Percentiles rank a stretch among this genome's conserved stretches.
phyloP scores from a whole-genome alignment of 2,113 vertebrate genomes.

The Corythoichthys intestinalis region DNA sequence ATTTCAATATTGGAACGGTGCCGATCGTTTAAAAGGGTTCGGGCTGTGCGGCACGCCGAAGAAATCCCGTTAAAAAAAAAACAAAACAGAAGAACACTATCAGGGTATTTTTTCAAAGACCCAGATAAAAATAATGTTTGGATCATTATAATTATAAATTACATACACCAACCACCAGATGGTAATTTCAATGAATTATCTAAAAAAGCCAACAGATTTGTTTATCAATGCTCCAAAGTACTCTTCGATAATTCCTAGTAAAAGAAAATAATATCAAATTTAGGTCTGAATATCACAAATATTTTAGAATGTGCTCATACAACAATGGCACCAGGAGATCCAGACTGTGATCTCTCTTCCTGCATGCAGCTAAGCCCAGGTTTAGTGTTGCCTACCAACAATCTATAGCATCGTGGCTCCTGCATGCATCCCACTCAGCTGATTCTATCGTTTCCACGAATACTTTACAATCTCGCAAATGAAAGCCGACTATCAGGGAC shows the following conservation, averaged over 20 bases:
- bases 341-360: neutral
- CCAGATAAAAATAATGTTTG: too few species aligned
- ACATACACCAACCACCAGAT: too few species aligned
- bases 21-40: too few species aligned
- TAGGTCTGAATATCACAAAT: neutral
- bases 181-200: neutral
- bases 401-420: conserved; percentile 25
- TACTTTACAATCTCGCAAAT: conserved; percentile 5
- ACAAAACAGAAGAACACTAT: too few species aligned
- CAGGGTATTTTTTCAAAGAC: too few species aligned
- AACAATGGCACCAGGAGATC: neutral
- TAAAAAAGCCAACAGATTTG: neutral
- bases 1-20: too few species aligned
- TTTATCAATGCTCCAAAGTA: neutral
- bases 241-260: neutral
- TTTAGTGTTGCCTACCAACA: conserved; percentile 31
- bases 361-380: conserved; percentile 31
- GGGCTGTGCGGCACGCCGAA: too few species aligned
- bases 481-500: neutral
- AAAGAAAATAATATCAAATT: conserved; percentile 1
- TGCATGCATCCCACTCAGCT: neutral
- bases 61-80: too few species aligned
- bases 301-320: neutral
- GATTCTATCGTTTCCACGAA: neutral
- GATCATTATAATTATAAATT: too few species aligned